phyloP scores from a whole-genome alignment of 2,797 vertebrate genomes.

The Iguana delicatissima region DNA sequence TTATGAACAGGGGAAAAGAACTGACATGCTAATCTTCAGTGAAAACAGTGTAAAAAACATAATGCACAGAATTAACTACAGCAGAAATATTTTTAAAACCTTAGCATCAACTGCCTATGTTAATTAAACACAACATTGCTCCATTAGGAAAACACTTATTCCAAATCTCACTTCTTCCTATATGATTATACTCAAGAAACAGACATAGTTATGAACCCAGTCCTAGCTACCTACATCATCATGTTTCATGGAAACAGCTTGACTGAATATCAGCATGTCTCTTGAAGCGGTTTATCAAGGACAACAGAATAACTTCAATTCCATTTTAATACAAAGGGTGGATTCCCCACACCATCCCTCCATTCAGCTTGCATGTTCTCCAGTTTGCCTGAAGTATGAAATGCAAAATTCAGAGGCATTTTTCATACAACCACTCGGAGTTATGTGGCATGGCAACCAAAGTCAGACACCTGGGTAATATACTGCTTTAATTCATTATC shows the following conservation, averaged over 20 bases:
- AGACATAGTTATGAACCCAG: slow-evolving; percentile 61
- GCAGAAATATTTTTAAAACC: background rate
- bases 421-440: background rate
- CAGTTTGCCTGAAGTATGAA: background rate
- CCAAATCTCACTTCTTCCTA: slow-evolving; percentile 66
- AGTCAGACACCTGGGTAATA: background rate
- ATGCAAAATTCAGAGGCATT: slow-evolving; percentile 4
- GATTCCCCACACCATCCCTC: background rate
- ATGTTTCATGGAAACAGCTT: slow-evolving; percentile 42
- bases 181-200: slow-evolving; percentile 67
- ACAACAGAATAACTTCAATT: slow-evolving; percentile 16
- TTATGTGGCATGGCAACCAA: background rate
- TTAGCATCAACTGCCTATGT: slow-evolving; percentile 48
- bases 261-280: slow-evolving; percentile 45
- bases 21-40: background rate
- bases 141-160: slow-evolving; percentile 63
- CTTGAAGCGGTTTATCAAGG: background rate
- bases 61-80: background rate
- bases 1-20: background rate
- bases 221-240: slow-evolving; percentile 58
- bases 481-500: background rate
- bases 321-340: background rate
- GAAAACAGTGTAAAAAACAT: slow-evolving; percentile 19
- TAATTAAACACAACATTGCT: slow-evolving; percentile 19
- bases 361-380: background rate